Evolutionary conservation across 2,113 vertebrate species (phyloP), one percentile per base, ranked within the genome.

Genomic region (Forbesichthys agassizii): DNA sequence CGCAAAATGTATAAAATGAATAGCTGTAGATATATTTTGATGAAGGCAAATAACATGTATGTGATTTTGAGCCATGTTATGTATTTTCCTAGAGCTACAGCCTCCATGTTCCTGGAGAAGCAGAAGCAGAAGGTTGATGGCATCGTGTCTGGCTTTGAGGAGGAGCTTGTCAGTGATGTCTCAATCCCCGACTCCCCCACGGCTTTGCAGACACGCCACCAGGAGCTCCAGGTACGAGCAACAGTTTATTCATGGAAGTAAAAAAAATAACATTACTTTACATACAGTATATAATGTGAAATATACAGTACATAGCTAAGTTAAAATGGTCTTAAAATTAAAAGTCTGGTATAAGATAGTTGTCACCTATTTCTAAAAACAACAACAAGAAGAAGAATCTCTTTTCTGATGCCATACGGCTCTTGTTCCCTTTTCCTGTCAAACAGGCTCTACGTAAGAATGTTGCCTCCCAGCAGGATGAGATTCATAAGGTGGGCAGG

Each of bases 21-120:
- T n/a, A 52, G 36, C 4, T 42, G 36, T 42, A 52, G 14, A 52
- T 52, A 4, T 11, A 52, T 52, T 52, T 11, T 11, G 51, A 52
- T 42, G 36, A 42, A 42, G 36, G 36, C 36, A 42, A 42, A 42
- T 42, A 42, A 42, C 13, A 7, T 54, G 53, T 16, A 54, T 54
- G 51, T n/a, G 7, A n/a, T 54, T 54, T 54, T 54, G 3, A 54
- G 12, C n/a, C 12, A 54, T 53, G 9, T 14, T 5, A 54, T 64
- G 8, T 65, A n/a, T 71, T 1, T 10, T 18, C 9, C 12, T 79
- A 98, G 98, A 88, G 93, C 95, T 46, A 91, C 92, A 61, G 93
- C 95, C 62, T 88, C 94, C 27, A 89, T 96, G 82, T 94, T 92
- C 49, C 86, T 99, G 66, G 96, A 98, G 83, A 93, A 76, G 77